A percentile compares a stretch with the other conserved stretches of the same genome.
Evolutionary conservation across 2,113 vertebrate genomes (phyloP).

Genomic region (Miniopterus natalensis): DNA sequence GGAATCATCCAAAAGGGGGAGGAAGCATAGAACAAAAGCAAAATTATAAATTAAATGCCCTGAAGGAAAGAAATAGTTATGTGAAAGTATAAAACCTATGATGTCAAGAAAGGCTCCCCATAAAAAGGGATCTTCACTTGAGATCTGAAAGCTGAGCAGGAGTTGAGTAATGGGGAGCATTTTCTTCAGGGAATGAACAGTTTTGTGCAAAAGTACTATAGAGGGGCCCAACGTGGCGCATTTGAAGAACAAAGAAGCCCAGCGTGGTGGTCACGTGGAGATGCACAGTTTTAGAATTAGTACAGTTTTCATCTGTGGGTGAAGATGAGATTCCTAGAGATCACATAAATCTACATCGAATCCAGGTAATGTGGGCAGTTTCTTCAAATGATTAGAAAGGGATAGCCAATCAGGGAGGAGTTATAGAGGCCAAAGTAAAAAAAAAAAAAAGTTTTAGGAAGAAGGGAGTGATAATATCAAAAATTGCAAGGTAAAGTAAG

Average conservation of each 20-base stretch:
- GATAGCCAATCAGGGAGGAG: no score
- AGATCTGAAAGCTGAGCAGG: not conserved
- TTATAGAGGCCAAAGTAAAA: not conserved
- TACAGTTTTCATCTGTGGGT: not conserved
- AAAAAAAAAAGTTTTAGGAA: not conserved
- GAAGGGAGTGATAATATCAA: not conserved
- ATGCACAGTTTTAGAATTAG: not conserved
- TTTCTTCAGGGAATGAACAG: not conserved
- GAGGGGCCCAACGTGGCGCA: not conserved
- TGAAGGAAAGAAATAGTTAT: not conserved
- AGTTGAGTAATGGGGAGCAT: not conserved
- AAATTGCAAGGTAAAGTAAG: not conserved
- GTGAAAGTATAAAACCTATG: not conserved
- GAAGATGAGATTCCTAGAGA: not conserved
- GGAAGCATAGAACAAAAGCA: not conserved
- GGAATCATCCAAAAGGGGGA: not conserved
- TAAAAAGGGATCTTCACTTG: not conserved
- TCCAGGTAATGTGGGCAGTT: not conserved
- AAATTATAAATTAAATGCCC: not conserved
- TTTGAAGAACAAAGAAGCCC: not conserved
- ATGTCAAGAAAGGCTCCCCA: not conserved
- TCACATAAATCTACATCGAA: not conserved
- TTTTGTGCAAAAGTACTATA: not conserved
- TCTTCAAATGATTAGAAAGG: constrained; percentile 11
- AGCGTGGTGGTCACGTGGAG: not conserved